Percentiles rank a stretch among this genome's conserved stretches.
phyloP scores from a whole-genome alignment of 2,797 vertebrate genomes.

The Sparus aurata region DNA sequence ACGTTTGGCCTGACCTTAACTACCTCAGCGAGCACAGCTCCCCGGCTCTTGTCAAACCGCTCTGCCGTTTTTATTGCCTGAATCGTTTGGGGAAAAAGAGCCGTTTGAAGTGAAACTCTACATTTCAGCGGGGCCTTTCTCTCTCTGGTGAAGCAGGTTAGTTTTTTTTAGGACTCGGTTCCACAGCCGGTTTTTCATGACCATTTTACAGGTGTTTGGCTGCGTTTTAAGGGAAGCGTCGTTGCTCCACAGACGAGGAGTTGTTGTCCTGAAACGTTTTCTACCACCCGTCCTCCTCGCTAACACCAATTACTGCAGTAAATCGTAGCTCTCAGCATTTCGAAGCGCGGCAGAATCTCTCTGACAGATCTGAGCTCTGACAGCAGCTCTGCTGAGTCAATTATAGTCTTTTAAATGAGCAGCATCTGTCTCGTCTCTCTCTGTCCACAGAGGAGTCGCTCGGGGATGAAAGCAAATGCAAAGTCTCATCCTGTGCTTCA shows the following conservation, averaged over 20 bases:
- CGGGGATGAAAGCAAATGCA: slow-evolving; percentile 65
- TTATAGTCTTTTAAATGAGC: slow-evolving; percentile 63
- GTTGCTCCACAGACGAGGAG: slow-evolving; percentile 14
- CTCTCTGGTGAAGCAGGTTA: slow-evolving; percentile 28
- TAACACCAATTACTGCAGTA: slow-evolving; percentile 36
- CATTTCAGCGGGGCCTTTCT: slow-evolving; percentile 31
- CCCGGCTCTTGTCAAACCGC: slow-evolving; percentile 46
- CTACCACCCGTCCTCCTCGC: background rate
- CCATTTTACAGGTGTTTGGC: slow-evolving; percentile 10
- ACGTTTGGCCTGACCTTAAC: slow-evolving; percentile 69
- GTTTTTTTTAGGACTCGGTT: slow-evolving; percentile 20
- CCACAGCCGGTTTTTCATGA: background rate
- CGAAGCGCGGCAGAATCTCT: slow-evolving; percentile 36
- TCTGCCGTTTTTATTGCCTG: slow-evolving; percentile 56
- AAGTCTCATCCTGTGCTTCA: slow-evolving; percentile 48
- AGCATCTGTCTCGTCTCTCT: slow-evolving; percentile 61
- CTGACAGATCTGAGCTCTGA: slow-evolving; percentile 45
- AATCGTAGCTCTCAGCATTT: slow-evolving; percentile 36
- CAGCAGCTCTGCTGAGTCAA: slow-evolving; percentile 67
- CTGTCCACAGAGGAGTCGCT: slow-evolving; percentile 44
- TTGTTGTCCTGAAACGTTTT: slow-evolving; percentile 42
- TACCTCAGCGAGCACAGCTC: slow-evolving; percentile 58
- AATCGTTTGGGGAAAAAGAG: slow-evolving; percentile 31
- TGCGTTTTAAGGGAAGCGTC: slow-evolving; percentile 20
- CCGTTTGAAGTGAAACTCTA: slow-evolving; percentile 36